Evolutionary conservation across 2,113 vertebrate species (phyloP).

Genomic region (Mustela nigripes): DNA sequence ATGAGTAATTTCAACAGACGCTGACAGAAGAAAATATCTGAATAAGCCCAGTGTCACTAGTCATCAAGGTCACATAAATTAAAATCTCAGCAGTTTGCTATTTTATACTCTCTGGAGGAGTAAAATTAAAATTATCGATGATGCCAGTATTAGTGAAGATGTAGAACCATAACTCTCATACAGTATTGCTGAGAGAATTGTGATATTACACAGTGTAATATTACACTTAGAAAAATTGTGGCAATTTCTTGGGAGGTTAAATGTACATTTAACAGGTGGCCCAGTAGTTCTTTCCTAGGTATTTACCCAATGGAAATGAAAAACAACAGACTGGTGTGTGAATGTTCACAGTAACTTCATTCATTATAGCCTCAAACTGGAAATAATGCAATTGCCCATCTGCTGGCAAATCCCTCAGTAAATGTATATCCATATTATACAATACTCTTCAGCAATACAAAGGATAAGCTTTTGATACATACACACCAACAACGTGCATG

Average conservation of each 20-base stretch:
- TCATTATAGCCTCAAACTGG: not conserved
- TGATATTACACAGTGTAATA: not conserved
- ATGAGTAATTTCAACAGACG: not conserved
- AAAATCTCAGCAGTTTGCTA: not conserved
- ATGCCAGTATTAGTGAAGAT: not conserved
- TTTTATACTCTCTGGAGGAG: not conserved
- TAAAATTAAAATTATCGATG: not conserved
- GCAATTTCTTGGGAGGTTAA: not conserved
- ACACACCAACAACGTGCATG: not conserved
- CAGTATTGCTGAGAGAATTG: not conserved
- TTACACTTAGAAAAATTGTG: not conserved
- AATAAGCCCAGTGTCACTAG: not conserved
- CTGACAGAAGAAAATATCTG: not conserved
- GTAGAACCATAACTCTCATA: not conserved
- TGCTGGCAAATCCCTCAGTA: not conserved
- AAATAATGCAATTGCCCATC: not conserved
- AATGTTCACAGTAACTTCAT: not conserved
- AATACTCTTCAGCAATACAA: not conserved
- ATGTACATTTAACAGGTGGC: not conserved
- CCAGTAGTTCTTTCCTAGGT: not conserved
- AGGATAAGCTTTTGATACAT: not conserved
- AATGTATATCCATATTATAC: not conserved
- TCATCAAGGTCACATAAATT: not conserved
- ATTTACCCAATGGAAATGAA: not conserved
- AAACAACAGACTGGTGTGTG: not conserved